Evolutionary conservation across 2,113 vertebrate genomes (phyloP).

Genomic region (Hystrix brachyura): DNA sequence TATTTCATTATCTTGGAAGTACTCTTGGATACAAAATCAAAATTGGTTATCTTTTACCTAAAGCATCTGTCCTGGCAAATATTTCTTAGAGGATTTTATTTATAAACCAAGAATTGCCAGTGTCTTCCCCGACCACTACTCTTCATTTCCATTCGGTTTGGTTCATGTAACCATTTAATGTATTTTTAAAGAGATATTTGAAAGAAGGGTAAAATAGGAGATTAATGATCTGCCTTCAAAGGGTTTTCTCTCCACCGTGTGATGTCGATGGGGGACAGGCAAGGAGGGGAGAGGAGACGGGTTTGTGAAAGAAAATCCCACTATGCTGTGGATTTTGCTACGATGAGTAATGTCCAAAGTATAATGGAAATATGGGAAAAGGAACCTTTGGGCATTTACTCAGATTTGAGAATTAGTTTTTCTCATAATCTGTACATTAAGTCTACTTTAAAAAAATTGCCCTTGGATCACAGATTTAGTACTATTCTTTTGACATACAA

Average conservation of each 20-base stretch:
- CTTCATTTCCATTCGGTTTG: not conserved
- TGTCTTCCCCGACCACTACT: not conserved
- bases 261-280: not conserved
- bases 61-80: constrained; percentile 11
- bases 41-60: constrained; percentile 50
- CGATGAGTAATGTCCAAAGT: not conserved
- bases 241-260: not conserved
- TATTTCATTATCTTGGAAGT: constrained; percentile 55
- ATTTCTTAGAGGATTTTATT: constrained; percentile 7
- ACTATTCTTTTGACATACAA: not conserved
- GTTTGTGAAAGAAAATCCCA: not conserved
- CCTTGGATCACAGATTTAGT: not conserved
- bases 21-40: constrained; percentile 61
- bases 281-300: not conserved
- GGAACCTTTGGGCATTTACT: not conserved
- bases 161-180: not conserved
- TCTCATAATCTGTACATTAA: not conserved
- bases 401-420: not conserved
- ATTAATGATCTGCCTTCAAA: not conserved
- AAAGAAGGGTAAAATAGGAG: constrained; percentile 2
- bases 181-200: not conserved
- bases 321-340: fast-evolving
- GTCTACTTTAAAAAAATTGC: not conserved
- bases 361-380: not conserved
- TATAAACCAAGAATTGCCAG: not conserved